Base-by-base conservation (phyloP, 1,140 invertebrate genomes). In the Ericerus pela region DNA sequence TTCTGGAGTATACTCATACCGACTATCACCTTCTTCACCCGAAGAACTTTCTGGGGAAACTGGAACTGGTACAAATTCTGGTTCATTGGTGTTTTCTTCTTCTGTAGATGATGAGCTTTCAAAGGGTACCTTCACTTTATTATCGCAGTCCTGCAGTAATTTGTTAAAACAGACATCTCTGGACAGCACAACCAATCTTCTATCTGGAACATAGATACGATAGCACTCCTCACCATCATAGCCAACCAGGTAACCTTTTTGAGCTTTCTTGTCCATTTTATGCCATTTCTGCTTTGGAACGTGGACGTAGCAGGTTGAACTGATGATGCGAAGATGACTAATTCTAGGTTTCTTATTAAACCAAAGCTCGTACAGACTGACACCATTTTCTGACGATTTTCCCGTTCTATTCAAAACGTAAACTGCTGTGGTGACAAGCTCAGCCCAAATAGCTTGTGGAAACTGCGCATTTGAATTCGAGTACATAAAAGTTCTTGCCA, bases 331-430 rank as follows among this genome's bases (percentile, higher is more conserved):
- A 10, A 62, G 27, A 53, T 62, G 61, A 29, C 20, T 56, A 6
- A 62, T 14, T 31, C 56, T 47, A 2, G 61, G 61, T 24, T 59
- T 59, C 22, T 58, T 36, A 18, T 53, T 51, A 31, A 26, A 28
- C 62, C 62, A 64, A 8, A 58, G 4, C 54, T 64, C 59, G 12
- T 58, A 51, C 11, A 57, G 66, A 20, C 59, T 63, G 2, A 20
- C 22, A 27, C 31, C 58, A 38, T 62, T 31, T 12, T 64, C 57
- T 51, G 60, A 51, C 43, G 66, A 68, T 36, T 43, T 64, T 41
- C 56, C 37, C 36, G 43, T 22, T 58, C 65, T 60, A 58, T 73
- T 73, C 8, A 71, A 22, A 0, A 70, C 62, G 58, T 65, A 68
- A 2, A 60, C 65, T 12, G 68, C 66, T 12, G 65, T 68, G 57